Conservation (phyloP, 2,888 invertebrate genomes). For the Acleris literana region DNA sequence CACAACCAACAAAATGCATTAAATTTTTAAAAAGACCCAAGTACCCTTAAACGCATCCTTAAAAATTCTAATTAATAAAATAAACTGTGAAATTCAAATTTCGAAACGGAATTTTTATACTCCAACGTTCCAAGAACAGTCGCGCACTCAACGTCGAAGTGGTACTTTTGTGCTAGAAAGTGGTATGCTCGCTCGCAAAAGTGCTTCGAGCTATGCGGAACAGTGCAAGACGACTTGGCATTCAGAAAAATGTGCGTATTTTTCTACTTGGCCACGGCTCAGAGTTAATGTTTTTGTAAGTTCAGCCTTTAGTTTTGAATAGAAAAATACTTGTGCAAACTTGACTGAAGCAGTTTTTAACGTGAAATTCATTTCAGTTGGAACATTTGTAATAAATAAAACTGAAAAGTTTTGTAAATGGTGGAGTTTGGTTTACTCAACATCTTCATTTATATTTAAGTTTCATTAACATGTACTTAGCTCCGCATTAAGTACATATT, state of each 20-base stretch:
- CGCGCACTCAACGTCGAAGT: constrained; percentile 9
- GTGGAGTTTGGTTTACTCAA: not conserved
- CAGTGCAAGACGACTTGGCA: constrained; percentile 15
- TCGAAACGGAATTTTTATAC: constrained; percentile 10
- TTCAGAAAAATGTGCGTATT: constrained; percentile 28
- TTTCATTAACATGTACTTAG: no score
- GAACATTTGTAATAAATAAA: constrained; percentile 3
- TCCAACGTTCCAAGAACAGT: constrained; percentile 4
- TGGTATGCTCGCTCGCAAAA: constrained; percentile 21
- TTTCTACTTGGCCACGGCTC: constrained; percentile 6
- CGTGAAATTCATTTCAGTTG: not conserved
- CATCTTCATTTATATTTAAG: no score
- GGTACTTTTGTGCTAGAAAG: constrained; percentile 19
- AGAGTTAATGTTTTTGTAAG: constrained; percentile 13
- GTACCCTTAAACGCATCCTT: constrained; percentile 11
- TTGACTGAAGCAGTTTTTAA: not conserved
- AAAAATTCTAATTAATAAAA: constrained; percentile 14
- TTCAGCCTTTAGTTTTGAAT: constrained; percentile 4
- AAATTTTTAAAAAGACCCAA: not conserved
- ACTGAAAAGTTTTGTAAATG: not conserved
- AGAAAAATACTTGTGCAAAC: not conserved
- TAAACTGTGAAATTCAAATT: constrained; percentile 1
- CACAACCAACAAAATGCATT: no score
- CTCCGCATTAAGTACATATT: no score
- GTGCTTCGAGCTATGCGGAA: constrained; percentile 16